A percentile compares a stretch with the other conserved stretches of the same genome.
These are phyloP conservation scores for Poecilia latipinna DNA, from an alignment of 2,113 vertebrate species.

Conservation along the genomic window DNA sequence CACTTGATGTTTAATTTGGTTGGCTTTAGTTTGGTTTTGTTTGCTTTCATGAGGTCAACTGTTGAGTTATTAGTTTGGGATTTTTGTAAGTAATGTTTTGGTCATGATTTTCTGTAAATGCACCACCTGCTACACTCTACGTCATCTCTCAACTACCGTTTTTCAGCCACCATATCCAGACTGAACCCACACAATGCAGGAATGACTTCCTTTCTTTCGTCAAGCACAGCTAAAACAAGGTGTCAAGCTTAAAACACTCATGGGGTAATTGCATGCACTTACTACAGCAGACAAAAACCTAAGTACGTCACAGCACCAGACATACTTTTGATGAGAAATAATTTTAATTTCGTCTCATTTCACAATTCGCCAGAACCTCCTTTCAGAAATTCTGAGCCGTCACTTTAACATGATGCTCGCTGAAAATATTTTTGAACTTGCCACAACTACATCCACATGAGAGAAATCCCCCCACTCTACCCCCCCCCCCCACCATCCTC, in stretches of 20 bases:
- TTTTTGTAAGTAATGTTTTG: too few relatives aligned
- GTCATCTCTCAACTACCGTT: too few relatives aligned
- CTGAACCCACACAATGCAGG: neutral
- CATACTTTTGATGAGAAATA: neutral
- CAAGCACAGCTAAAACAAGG: neutral
- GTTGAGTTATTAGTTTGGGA: too few relatives aligned
- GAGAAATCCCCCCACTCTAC: conserved; percentile 26
- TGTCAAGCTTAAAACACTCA: too few relatives aligned
- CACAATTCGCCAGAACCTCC: neutral
- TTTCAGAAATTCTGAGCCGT: conserved; percentile 38
- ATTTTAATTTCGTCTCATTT: neutral
- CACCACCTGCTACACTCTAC: too few relatives aligned
- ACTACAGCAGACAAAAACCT: neutral
- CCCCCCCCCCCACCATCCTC: too few relatives aligned
- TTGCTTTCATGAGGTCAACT: too few relatives aligned
- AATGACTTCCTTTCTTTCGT: neutral
- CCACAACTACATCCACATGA: conserved; percentile 19
- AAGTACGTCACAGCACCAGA: neutral
- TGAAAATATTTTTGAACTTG: conserved; percentile 51
- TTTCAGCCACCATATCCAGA: too few relatives aligned
- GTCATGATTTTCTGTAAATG: too few relatives aligned
- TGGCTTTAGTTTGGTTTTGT: too few relatives aligned
- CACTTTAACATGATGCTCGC: conserved; percentile 47
- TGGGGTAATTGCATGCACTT: neutral
- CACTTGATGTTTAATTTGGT: too few relatives aligned